These are phyloP conservation scores for Xenopus laevis DNA, from an alignment of 2,113 vertebrate species.

Conservation along the genomic window DNA sequence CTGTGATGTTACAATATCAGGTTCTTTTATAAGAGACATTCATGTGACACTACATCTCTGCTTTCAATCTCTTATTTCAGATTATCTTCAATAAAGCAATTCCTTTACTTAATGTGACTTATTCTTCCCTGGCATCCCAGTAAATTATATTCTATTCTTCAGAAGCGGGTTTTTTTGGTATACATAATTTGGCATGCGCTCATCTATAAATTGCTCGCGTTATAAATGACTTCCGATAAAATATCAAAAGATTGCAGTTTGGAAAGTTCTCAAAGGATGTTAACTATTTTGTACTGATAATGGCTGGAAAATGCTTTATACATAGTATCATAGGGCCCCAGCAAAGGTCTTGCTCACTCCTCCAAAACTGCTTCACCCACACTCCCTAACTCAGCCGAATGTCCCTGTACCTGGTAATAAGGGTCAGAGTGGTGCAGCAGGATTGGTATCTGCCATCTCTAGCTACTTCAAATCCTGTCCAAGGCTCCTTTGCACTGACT, in stretches of 20 bases:
- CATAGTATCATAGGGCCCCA: too few relatives aligned
- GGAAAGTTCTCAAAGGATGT: neutral
- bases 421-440: too few relatives aligned
- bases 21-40: slow-evolving; percentile 10
- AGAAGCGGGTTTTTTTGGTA: neutral
- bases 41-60: slow-evolving; percentile 14
- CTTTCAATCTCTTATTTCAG: slow-evolving; percentile 15
- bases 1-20: slow-evolving; percentile 3
- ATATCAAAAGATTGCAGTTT: neutral
- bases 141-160: slow-evolving; percentile 18
- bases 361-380: too few relatives aligned
- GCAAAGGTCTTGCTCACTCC: too few relatives aligned
- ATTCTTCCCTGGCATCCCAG: neutral
- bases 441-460: too few relatives aligned
- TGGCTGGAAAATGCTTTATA: neutral
- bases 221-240: slow-evolving; percentile 1
- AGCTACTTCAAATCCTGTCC: too few relatives aligned
- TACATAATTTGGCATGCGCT: slow-evolving; percentile 5
- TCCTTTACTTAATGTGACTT: slow-evolving; percentile 1
- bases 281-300: neutral
- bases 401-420: too few relatives aligned
- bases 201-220: slow-evolving; percentile 1
- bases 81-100: slow-evolving; percentile 26
- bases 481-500: too few relatives aligned
- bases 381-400: too few relatives aligned